Evolutionary conservation across 2,888 invertebrate genomes (phyloP).

Genomic region (Drosophila prolongata): DNA sequence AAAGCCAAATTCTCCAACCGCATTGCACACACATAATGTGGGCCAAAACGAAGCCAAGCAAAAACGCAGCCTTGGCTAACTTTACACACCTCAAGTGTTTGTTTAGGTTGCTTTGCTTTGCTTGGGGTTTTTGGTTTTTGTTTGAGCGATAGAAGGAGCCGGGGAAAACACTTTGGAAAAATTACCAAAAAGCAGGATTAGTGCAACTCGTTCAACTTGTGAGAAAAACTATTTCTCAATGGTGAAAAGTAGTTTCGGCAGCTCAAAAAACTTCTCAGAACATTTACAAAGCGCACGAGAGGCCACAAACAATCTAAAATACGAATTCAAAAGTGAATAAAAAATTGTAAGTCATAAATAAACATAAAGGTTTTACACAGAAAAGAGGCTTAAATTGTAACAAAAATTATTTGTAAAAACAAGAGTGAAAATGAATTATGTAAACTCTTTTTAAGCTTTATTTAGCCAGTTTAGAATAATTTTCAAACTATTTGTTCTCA

Average conservation of each 20-base stretch:
- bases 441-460: too few species aligned
- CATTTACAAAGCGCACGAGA: constrained; percentile 4
- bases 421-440: too few species aligned
- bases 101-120: constrained; percentile 66
- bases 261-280: not conserved
- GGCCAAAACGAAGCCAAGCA: constrained; percentile 73
- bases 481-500: too few species aligned
- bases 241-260: constrained; percentile 11
- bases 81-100: constrained; percentile 81
- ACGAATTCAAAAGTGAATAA: not conserved
- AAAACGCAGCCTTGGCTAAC: constrained; percentile 72
- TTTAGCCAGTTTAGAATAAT: too few species aligned
- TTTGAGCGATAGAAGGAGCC: constrained; percentile 4
- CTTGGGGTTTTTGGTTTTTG: constrained; percentile 36
- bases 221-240: constrained; percentile 11
- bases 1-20: constrained; percentile 69
- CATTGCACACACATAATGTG: constrained; percentile 68
- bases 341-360: not conserved
- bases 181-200: constrained; percentile 25
- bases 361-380: too few species aligned
- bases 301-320: not conserved
- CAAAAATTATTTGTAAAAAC: too few species aligned
- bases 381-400: too few species aligned
- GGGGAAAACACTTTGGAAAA: constrained; percentile 31
- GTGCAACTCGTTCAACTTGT: constrained; percentile 21